Percentiles rank a stretch among this genome's conserved stretches.
Evolutionary conservation across 2,797 vertebrate genomes (phyloP).

Genomic region (Decapterus maruadsi): DNA sequence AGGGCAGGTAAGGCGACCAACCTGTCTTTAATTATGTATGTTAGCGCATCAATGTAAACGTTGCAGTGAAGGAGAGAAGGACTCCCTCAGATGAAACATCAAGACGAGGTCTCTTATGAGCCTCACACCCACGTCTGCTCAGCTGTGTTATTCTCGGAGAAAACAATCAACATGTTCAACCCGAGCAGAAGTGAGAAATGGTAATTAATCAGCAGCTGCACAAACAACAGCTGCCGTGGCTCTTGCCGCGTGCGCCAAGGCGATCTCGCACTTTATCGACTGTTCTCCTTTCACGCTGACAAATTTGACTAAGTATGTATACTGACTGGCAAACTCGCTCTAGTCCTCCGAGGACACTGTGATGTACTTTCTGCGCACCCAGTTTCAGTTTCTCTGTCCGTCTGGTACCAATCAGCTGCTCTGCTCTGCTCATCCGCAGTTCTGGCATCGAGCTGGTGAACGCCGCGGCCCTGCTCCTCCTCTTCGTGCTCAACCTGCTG

Average conservation of each 20-base stretch:
- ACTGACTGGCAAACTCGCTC: background rate
- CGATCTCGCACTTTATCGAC: background rate
- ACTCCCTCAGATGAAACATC: background rate
- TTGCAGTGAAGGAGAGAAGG: background rate
- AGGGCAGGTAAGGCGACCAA: conserved; percentile 89
- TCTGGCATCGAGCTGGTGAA: conserved; percentile 94
- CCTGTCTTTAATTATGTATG: background rate
- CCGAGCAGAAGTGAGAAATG: conserved; percentile 32
- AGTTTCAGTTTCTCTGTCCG: background rate
- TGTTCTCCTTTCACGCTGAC: background rate
- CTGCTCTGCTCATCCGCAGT: conserved; percentile 72
- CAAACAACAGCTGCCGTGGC: conserved; percentile 30
- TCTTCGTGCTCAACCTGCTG: conserved; percentile 92
- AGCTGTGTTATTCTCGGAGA: background rate
- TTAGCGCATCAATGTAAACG: no score
- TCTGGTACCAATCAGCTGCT: background rate
- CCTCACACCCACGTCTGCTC: background rate
- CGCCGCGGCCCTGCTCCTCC: conserved; percentile 90
- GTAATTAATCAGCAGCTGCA: conserved; percentile 10
- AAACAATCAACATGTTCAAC: background rate
- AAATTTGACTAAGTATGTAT: background rate
- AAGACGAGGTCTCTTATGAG: background rate
- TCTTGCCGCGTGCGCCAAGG: background rate
- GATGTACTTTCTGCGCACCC: background rate
- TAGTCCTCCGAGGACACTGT: background rate